Conservation (phyloP, 2,888 invertebrate species). For the Chymomyza caudatula region DNA sequence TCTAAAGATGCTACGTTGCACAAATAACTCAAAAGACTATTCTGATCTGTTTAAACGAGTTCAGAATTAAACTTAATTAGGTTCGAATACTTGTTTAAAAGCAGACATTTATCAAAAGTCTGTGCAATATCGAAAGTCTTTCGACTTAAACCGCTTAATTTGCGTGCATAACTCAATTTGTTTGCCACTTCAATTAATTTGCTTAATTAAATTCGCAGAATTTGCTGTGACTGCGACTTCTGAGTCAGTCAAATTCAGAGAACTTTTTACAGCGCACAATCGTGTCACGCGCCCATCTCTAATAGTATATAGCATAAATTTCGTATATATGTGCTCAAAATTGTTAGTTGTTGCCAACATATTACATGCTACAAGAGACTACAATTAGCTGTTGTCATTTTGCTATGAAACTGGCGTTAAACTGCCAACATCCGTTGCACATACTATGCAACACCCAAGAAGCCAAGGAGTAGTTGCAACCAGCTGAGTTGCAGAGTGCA, state of each 20-base stretch:
- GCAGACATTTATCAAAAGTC: too few relatives aligned
- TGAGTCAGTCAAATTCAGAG: slow-evolving; percentile 13
- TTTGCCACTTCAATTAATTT: too few relatives aligned
- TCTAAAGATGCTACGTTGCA: too few relatives aligned
- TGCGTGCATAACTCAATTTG: too few relatives aligned
- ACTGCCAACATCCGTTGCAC: slow-evolving; percentile 41
- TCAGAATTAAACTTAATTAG: too few relatives aligned
- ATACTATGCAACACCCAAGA: not conserved
- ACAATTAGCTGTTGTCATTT: slow-evolving; percentile 40
- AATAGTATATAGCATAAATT: not conserved
- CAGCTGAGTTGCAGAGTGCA: slow-evolving; percentile 12
- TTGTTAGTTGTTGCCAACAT: not conserved
- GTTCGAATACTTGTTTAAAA: too few relatives aligned
- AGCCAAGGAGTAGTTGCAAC: not conserved
- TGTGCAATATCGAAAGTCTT: too few relatives aligned
- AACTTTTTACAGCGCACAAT: not conserved
- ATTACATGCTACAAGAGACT: not conserved
- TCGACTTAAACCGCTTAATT: too few relatives aligned
- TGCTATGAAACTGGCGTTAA: slow-evolving; percentile 29
- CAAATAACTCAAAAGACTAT: too few relatives aligned
- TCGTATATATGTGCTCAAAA: not conserved
- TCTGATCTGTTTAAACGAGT: too few relatives aligned
- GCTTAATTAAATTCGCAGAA: slow-evolving; percentile 30
- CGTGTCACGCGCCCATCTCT: not conserved
- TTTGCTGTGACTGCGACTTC: not conserved